phyloP scores from a whole-genome alignment of 2,113 vertebrate genomes.

The Morone chrysops region DNA sequence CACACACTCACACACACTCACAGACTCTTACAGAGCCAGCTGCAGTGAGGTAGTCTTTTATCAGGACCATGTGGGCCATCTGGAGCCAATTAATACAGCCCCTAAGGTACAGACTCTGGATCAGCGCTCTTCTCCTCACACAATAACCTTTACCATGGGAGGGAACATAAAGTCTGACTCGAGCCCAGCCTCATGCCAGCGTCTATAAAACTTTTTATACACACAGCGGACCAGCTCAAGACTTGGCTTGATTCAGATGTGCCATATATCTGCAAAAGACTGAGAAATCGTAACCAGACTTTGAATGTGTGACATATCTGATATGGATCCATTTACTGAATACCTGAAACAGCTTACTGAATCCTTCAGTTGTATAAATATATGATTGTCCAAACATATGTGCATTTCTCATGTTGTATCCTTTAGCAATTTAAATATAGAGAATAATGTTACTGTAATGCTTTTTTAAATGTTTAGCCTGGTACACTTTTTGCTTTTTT shows the following conservation, averaged over 20 bases:
- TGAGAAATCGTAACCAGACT: background rate
- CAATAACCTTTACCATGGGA: slow-evolving; percentile 72
- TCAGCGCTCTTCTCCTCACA: slow-evolving; percentile 70
- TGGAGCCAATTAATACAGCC: slow-evolving; percentile 81
- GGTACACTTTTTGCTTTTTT: background rate
- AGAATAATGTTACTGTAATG: background rate
- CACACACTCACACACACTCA: background rate
- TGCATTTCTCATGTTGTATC: background rate
- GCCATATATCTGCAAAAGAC: slow-evolving; percentile 4
- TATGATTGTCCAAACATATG: background rate
- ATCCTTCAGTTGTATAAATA: background rate
- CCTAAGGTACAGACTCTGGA: slow-evolving; percentile 74
- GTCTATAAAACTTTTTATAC: slow-evolving; percentile 4
- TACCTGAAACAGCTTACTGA: background rate
- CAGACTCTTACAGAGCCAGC: slow-evolving; percentile 63
- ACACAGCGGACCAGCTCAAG: slow-evolving; percentile 5
- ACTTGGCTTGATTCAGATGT: background rate
- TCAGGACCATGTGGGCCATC: slow-evolving; percentile 83
- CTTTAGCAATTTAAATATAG: background rate
- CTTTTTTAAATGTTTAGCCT: background rate
- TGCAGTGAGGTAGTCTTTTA: slow-evolving; percentile 78
- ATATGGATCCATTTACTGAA: background rate
- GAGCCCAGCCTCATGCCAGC: slow-evolving; percentile 50
- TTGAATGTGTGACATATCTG: background rate
- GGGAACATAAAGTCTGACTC: slow-evolving; percentile 53